Evolutionary conservation across 2,888 invertebrate genomes (phyloP), one percentile per base, ranked within the genome.

Genomic region (Drosophila birchii): DNA sequence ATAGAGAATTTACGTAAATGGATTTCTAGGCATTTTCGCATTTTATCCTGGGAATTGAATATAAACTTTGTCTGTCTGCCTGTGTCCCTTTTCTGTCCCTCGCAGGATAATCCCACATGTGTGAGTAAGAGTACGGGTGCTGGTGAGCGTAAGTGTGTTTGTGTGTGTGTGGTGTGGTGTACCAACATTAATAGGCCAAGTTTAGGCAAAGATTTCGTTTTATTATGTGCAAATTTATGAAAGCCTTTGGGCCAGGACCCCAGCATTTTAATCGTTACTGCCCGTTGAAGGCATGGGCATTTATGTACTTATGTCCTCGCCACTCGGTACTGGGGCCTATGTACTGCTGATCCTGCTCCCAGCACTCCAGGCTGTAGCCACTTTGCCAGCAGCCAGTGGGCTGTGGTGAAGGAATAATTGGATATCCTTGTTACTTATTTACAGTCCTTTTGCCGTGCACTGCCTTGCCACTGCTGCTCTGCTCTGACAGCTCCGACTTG

Each of bases 1-100:
- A 90, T 84, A 83, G 86, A 85, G 89, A 89, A 90, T 90, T 90
- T 91, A 79, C 76, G 85, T 86, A 91, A 91, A 90, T 90, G 87
- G 89, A 89, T 88, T 90, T 88, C 79, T 85, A 78, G 81, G 85
- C 85, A 80, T 88, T 89, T 82, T 88, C 85, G 84, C 86, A 84
- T 88, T 84, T 69, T 82, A 58, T 76, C 76, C 74, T 68, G 88
- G 64, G 88, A 84, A 84, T 84, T 84, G 84, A 84, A 88, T 84
- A 84, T 88, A 88, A 88, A 88, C 67, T 76, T 69, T 69, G 54
- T 60, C 76, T 36, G 58, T 66, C 66, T 71, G 74, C 43, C 60
- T 53, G 38, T 57, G 69, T 59, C 60, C 72, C 26, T 70, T 71
- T 69, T 69, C 39, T 26, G 43, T 51, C 58, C 43, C 51, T 51